Base-by-base conservation (phyloP, 2,888 invertebrate genomes). In the Anarsia innoxiella region DNA sequence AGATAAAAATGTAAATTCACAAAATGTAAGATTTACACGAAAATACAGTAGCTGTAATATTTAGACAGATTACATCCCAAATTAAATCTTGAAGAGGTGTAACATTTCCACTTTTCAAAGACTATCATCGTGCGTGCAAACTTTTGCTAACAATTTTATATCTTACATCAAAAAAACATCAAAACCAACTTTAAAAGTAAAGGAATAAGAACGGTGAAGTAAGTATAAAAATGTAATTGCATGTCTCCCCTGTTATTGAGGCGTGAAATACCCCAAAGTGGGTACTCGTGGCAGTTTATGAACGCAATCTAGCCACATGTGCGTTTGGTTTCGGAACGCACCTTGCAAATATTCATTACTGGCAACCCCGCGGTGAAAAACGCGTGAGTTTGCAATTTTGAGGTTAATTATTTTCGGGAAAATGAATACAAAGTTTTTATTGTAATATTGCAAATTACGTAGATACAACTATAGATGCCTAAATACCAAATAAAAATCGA, bases 251-350 rank as follows among this genome's bases (percentile, higher is more conserved):
- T 65, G 19, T 51, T 45, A 66, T 37, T 51, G 50, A 51, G 59
- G 66, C 74, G 72, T 73, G 59, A 63, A 68, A 66, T 62, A 42
- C 53, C 46, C 41, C 35, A 43, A 45, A 48, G 59, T 58, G 56
- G 46, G 50, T 49, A 51, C 62, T 59, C 49, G 47, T 37, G 33
- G 48, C 29, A 40, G 48, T 56, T 61, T 53, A 44, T 28, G 49
- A 59, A 64, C 68, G 67, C 73, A 76, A 77, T 75, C 68, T 69
- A 50, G 58, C 74, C 75, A 75, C 75, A 76, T 75, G 76, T 64
- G 59, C 62, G 45, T 41, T 36, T 41, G 28, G 31, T 48, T 62
- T 56, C 49, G 46, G 59, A 60, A 56, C 60, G 56, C 56, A 42
- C 39, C 42, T 42, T 30, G 38, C 48, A 45, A 57, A 58, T 56